Base-by-base conservation (phyloP, 2,113 vertebrate genomes). In the Chloebia gouldiae region DNA sequence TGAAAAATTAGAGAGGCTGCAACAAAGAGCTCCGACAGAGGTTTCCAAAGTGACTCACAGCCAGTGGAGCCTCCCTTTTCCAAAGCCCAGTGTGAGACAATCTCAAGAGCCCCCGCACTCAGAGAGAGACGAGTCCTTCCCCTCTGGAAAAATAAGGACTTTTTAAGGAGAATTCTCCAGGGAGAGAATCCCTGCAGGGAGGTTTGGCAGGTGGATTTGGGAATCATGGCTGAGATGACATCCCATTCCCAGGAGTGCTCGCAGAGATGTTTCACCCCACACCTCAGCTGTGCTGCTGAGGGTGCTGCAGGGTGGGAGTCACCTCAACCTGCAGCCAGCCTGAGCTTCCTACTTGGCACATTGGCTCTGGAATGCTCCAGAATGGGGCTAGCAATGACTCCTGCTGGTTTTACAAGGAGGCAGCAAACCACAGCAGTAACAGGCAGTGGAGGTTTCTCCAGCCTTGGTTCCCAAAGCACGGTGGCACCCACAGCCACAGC, bases 1-100 rank as follows among this genome's bases (percentile, higher is more conserved):
- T 90, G 93, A 95, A 92, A 96, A 96, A 95, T 96, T 88, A 92
- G 85, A 76, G 86, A 94, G 82, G 90, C 80, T 95, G 86, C 90
- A 92, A 94, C 88, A 96, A 96, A 96, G 93, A 96, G 77, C 93
- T 93, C 88, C n/a, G 1, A 88, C 86, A 0, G 93, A 87, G 92
- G 50, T 66, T 97, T 94, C 96, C 85, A 80, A 90, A 97, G 93
- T 80, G 90, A 95, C 82, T 94, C 94, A 95, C 81, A 69, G 92
- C 64, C 92, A 83, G 64, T 2, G 83, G 71, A 86, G 56, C 64
- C 79, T 85, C 11, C 5, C 63, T 90, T 76, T 89, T 91, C 84
- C 95, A 95, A 95, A 95, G 79, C 94, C 81, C 94, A 89, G 93
- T 27, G 0, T 87, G 89, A 95, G 63, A 91, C 78, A 77, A 93